phyloP scores from a whole-genome alignment of 1,140 invertebrate species.

The Brachionus rotundiformis region DNA sequence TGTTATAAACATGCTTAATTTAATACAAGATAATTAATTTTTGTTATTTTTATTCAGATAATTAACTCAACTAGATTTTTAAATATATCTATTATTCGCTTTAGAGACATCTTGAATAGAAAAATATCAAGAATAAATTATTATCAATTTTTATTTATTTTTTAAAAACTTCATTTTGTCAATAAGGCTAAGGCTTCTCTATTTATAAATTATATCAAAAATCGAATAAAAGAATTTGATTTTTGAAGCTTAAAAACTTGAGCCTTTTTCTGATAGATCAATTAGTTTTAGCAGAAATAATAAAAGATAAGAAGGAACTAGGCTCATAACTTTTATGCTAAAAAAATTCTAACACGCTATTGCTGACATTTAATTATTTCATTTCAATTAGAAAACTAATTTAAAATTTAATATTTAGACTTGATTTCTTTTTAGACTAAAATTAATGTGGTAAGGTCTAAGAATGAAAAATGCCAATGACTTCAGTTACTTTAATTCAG shows the following conservation, averaged over 20 bases:
- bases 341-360: neutral
- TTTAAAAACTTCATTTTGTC: too few relatives aligned
- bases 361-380: neutral
- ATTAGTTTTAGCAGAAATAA: neutral
- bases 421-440: neutral
- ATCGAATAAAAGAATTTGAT: neutral
- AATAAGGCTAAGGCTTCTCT: too few relatives aligned
- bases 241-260: neutral
- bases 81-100: neutral
- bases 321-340: neutral
- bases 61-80: neutral
- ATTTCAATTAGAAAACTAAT: too few relatives aligned
- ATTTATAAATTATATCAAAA: too few relatives aligned
- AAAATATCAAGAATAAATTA: neutral
- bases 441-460: neutral
- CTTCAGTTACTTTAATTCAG: neutral
- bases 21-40: neutral
- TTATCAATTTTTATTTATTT: neutral
- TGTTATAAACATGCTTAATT: neutral
- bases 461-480: slow-evolving; percentile 32
- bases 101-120: neutral
- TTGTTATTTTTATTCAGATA: neutral
- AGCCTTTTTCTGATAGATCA: neutral
- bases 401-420: too few relatives aligned
- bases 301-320: neutral